phyloP scores from a whole-genome alignment of 2,113 vertebrate species.

The Andinoacara biseriatus region DNA sequence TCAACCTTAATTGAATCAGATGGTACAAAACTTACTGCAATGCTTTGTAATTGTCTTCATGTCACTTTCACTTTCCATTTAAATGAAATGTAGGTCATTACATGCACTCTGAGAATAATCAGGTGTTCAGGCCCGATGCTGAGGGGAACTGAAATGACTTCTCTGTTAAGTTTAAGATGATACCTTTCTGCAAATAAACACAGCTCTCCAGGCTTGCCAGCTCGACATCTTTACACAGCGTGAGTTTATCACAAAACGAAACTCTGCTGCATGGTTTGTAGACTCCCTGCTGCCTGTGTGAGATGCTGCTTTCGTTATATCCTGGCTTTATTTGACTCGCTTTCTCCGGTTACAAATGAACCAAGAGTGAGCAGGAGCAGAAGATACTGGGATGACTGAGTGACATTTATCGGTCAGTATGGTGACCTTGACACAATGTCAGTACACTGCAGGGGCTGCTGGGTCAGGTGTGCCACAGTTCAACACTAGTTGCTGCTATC shows the following conservation, averaged over 20 bases:
- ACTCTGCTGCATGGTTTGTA: background rate
- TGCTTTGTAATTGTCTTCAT: conserved; percentile 69
- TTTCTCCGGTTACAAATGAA: conserved; percentile 2
- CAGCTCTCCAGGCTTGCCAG: background rate
- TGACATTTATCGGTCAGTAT: conserved; percentile 13
- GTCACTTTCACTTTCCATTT: conserved; percentile 70
- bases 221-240: conserved; percentile 38
- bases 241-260: conserved; percentile 32
- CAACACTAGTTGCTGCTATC: conserved; percentile 70
- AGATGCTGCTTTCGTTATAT: conserved; percentile 15
- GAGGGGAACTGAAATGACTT: conserved; percentile 37
- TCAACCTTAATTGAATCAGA: conserved; percentile 75
- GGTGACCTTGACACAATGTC: conserved; percentile 28
- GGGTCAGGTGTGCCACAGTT: conserved; percentile 26
- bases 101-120: conserved; percentile 50
- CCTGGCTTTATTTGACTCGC: conserved; percentile 23
- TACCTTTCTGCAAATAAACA: conserved; percentile 6
- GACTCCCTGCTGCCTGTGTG: conserved; percentile 36
- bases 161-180: conserved; percentile 13
- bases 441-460: conserved; percentile 11
- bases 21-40: conserved; percentile 63
- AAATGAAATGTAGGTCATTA: conserved; percentile 66
- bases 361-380: background rate
- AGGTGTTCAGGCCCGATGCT: conserved; percentile 33
- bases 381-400: background rate